These are phyloP conservation scores for Taxidea taxus DNA, from an alignment of 2,113 vertebrate species.

Conservation along the genomic window DNA sequence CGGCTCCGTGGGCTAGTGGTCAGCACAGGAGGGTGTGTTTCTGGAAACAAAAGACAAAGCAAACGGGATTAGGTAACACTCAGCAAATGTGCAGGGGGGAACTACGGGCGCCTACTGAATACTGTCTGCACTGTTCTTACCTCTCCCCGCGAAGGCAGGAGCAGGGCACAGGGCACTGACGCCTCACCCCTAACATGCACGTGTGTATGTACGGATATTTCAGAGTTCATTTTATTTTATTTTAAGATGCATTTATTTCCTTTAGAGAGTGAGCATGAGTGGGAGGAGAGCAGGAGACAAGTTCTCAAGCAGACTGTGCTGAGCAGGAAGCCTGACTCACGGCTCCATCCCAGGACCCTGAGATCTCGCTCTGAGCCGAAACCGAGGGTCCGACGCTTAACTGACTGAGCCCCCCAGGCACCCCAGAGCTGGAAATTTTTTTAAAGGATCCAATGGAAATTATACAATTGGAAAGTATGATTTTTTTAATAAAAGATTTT, in stretches of 20 bases:
- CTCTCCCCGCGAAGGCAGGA: neutral
- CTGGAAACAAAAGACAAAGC: neutral
- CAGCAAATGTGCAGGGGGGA: neutral
- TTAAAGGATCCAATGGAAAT: neutral
- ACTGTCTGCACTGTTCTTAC: too few relatives aligned
- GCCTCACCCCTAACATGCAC: accelerated
- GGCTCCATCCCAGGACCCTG: neutral
- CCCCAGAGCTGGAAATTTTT: too few relatives aligned
- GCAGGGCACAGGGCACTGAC: neutral
- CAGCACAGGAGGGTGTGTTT: too few relatives aligned
- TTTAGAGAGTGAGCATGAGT: neutral
- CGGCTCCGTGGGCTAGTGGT: too few relatives aligned
- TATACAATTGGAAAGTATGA: neutral
- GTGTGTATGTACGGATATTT: accelerated
- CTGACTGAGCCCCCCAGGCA: neutral
- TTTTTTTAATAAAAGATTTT: too few relatives aligned
- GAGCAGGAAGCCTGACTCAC: neutral
- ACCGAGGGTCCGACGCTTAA: neutral
- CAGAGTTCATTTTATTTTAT: neutral
- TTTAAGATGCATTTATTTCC: neutral
- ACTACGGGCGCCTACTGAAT: neutral
- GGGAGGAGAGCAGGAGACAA: neutral
- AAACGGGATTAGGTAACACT: accelerated
- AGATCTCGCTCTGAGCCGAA: neutral
- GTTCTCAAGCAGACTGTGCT: neutral